These are phyloP conservation scores for Ranitomeya imitator DNA, from an alignment of 2,113 vertebrate species.

Conservation along the genomic window DNA sequence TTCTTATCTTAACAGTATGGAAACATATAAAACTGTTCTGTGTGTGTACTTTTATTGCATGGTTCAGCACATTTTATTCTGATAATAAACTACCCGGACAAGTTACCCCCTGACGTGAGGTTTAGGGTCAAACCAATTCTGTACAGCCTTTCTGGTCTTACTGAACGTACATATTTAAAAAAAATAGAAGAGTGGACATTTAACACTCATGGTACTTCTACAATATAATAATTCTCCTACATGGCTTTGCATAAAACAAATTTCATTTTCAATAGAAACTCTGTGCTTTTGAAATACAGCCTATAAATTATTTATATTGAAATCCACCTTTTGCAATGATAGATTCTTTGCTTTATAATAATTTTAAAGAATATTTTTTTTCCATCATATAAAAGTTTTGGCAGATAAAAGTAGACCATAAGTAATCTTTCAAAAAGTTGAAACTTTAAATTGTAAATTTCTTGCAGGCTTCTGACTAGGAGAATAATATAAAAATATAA, in stretches of 20 bases:
- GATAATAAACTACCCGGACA: slow-evolving; percentile 32
- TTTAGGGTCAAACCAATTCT: slow-evolving; percentile 31
- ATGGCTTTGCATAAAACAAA: slow-evolving; percentile 13
- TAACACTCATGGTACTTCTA: background rate
- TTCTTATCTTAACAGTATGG: background rate
- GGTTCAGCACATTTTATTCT: slow-evolving; percentile 51
- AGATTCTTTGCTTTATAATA: slow-evolving; percentile 15
- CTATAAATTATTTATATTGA: slow-evolving; percentile 49
- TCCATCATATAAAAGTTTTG: background rate
- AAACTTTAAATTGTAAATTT: background rate
- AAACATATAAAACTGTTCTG: slow-evolving; percentile 18
- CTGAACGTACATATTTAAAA: slow-evolving; percentile 11
- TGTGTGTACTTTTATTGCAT: slow-evolving; percentile 35
- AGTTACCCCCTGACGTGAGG: slow-evolving; percentile 31
- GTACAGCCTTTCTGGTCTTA: background rate
- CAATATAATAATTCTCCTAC: slow-evolving; percentile 7
- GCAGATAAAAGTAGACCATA: background rate
- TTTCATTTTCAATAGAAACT: slow-evolving; percentile 32
- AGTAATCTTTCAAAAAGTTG: background rate
- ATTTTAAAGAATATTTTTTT: background rate
- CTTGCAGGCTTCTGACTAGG: background rate
- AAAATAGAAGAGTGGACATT: background rate
- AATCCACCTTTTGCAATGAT: background rate
- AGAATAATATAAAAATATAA: background rate
- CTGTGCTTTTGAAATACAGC: slow-evolving; percentile 18